These are phyloP conservation scores for Scyliorhinus canicula DNA, from an alignment of 2,797 vertebrate species.

Conservation along the genomic window DNA sequence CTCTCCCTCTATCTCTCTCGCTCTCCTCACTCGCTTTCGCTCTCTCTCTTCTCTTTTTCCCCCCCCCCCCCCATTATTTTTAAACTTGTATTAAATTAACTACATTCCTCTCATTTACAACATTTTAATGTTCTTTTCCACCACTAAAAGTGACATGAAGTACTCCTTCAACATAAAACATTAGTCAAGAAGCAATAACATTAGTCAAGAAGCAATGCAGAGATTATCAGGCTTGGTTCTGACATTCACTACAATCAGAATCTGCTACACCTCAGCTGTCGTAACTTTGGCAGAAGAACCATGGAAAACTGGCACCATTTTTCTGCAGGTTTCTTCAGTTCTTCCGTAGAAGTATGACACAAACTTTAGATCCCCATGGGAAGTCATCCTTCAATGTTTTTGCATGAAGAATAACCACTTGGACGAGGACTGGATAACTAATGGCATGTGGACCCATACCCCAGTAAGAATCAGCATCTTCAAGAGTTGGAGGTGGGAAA, in stretches of 20 bases:
- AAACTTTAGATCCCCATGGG: background rate
- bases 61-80: slow-evolving; percentile 11
- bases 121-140: background rate
- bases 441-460: background rate
- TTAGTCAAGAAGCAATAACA: too few relatives aligned
- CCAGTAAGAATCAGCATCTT: background rate
- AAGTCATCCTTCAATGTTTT: background rate
- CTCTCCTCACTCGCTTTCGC: too few relatives aligned
- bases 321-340: background rate
- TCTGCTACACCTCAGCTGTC: background rate
- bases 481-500: background rate
- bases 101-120: too few relatives aligned
- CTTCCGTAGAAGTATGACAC: background rate
- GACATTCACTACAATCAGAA: background rate
- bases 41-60: too few relatives aligned
- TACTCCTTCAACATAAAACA: background rate
- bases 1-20: too few relatives aligned
- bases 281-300: background rate
- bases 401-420: background rate
- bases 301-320: background rate
- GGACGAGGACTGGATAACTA: background rate
- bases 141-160: background rate
- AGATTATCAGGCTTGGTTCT: background rate
- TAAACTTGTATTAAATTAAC: too few relatives aligned
- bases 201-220: too few relatives aligned